These are phyloP conservation scores for Drosophila aff. DNA, from an alignment of 1,140 invertebrate genomes.

Conservation along the genomic window DNA sequence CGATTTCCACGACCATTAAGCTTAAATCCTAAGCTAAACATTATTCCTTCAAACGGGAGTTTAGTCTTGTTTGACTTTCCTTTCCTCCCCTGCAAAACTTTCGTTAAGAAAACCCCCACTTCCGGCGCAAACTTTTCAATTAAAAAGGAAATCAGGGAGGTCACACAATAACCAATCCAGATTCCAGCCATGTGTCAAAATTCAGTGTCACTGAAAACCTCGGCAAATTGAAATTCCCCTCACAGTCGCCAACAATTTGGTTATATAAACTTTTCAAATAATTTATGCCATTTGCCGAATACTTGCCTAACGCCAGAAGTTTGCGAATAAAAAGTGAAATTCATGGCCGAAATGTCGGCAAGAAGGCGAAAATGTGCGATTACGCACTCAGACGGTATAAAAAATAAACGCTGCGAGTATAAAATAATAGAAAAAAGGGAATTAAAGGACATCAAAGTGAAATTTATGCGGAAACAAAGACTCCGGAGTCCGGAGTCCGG, in stretches of 20 bases:
- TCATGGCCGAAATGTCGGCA: slow-evolving; percentile 48
- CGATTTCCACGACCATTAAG: slow-evolving; percentile 35
- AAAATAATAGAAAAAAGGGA: slow-evolving; percentile 21
- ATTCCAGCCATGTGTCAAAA: slow-evolving; percentile 29
- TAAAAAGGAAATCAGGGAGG: slow-evolving; percentile 51
- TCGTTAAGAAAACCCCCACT: slow-evolving; percentile 1
- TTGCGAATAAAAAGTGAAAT: slow-evolving; percentile 62
- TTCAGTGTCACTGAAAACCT: slow-evolving; percentile 10
- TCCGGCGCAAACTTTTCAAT: slow-evolving; percentile 67
- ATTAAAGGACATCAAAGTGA: slow-evolving; percentile 56
- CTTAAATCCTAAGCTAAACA: slow-evolving; percentile 41
- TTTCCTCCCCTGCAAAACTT: slow-evolving; percentile 9
- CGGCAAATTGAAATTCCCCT: slow-evolving; percentile 21
- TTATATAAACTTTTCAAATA: slow-evolving; percentile 72
- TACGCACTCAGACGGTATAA: slow-evolving; percentile 32
- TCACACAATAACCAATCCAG: slow-evolving; percentile 1
- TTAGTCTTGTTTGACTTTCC: slow-evolving; percentile 13
- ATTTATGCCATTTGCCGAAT: slow-evolving; percentile 71
- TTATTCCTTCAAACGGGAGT: slow-evolving; percentile 28
- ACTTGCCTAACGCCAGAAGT: slow-evolving; percentile 56
- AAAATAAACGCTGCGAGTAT: slow-evolving; percentile 26
- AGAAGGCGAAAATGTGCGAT: slow-evolving; percentile 42
- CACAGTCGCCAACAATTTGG: slow-evolving; percentile 58
- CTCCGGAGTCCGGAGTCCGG: slow-evolving; percentile 16
- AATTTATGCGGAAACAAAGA: slow-evolving; percentile 51